These are phyloP conservation scores for Calosoma granatense DNA, from an alignment of 1,140 invertebrate species.

Conservation along the genomic window DNA sequence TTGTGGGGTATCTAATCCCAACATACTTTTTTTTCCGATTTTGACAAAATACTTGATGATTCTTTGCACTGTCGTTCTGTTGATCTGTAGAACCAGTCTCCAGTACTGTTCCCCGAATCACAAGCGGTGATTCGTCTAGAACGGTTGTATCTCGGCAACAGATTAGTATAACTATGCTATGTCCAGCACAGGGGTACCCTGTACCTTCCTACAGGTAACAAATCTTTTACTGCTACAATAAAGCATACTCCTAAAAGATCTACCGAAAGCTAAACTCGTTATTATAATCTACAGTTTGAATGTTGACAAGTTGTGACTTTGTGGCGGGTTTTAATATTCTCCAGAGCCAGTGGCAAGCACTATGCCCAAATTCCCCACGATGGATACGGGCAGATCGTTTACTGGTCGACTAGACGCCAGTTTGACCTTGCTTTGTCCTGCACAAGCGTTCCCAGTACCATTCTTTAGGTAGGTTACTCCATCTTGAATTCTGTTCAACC, in stretches of 20 bases:
- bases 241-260: no score
- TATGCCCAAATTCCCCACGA: constrained; percentile 43
- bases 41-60: no score
- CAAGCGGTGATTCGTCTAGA: constrained; percentile 53
- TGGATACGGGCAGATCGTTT: constrained; percentile 6
- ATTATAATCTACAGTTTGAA: no score
- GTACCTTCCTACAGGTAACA: constrained; percentile 60
- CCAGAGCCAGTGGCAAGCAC: constrained; percentile 49
- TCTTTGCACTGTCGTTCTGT: no score
- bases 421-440: constrained; percentile 41
- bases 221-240: no score
- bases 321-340: no score
- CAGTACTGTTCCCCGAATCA: constrained; percentile 64
- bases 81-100: constrained; percentile 57
- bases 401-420: constrained; percentile 22
- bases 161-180: constrained; percentile 49
- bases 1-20: constrained; percentile 14
- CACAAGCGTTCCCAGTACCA: constrained; percentile 49
- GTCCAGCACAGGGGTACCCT: constrained; percentile 61
- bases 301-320: background rate
- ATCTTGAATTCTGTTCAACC: background rate
- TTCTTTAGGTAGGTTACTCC: constrained; percentile 38
- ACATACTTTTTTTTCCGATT: constrained; percentile 8
- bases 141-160: constrained; percentile 43
- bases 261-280: background rate